Evolutionary conservation across 2,797 vertebrate genomes (phyloP), one percentile per base, ranked within the genome.

Genomic region (Falco cherrug): DNA sequence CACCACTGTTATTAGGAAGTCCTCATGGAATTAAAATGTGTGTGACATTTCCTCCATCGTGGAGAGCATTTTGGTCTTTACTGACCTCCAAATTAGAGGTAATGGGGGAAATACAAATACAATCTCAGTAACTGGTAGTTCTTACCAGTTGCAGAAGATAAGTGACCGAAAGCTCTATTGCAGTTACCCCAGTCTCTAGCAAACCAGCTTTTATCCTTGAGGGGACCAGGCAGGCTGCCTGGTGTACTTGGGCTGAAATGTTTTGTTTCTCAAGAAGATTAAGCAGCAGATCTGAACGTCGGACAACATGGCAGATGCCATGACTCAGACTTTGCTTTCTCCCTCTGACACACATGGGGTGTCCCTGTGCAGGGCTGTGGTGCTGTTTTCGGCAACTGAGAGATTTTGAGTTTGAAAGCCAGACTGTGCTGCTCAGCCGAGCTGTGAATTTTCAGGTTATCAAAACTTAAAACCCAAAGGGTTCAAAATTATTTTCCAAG

Each of bases 11-110:
- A 15, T 6, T 28, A 28, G 64, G 41, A 51, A 51, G 19, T 11
- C 24, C 8, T 54, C 29, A 4, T 22, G 53, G n/a, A 79, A 57
- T 41, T 59, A 37, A 59, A 83, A 43, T 0, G 1, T 9, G 10
- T 16, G 29, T 0, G 4, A 19, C 15, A 3, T 61, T 39, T 69
- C 79, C 68, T 68, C 76, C 31, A 28, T 35, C 2, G 0, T 11
- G 37, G 54, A n/a, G 29, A 37, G 39, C 1, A 0, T 10, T 45
- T 63, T 39, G 65, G 54, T 77, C 41, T 16, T 60, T 45, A 18
- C 33, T 37, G 26, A 13, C 56, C 56, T 82, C 71, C 37, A 48
- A 61, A 54, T 69, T 3, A 64, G 50, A 63, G 41, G 11, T 39
- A 35, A 69, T 2, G 16, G 41, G 47, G 68, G 25, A 60, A 82